Base-by-base conservation (phyloP, 2,888 invertebrate genomes). In the Zelleria hepariella region DNA sequence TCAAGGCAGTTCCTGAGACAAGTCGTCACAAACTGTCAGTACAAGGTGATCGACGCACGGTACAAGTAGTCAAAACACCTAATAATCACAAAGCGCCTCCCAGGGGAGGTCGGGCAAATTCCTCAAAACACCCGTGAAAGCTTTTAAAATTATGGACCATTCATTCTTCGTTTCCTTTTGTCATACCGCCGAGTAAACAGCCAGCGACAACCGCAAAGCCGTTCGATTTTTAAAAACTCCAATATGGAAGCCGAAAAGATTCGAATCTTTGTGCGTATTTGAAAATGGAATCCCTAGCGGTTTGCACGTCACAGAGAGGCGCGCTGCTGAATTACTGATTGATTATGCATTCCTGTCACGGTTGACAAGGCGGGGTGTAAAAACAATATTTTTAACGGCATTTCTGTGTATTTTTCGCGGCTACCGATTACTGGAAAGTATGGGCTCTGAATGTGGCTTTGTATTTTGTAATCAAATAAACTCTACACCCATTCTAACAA, bases 131-230 rank as follows among this genome's bases (percentile, higher is more conserved):
- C 74, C 75, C 77, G 78, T 76, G 75, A 81, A 83, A 82, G 86
- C 86, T 86, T 86, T 87, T 82, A 84, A 82, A 86, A 86, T 86
- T 85, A 85, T 80, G 74, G 74, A 71, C 78, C 80, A 84, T 87
- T 86, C 84, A 85, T 82, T 77, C 77, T 64, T 63, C 64, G 71
- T 72, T 77, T 83, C 77, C 80, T 83, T 86, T 86, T 58, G 52
- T 58, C 51, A 48, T 26, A 58, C 58, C 58, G 51, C 48, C 23
- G 57, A 24, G 51, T 51, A 51, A 51, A 51, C 21, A 51, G 8
- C 51, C 20, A 20, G n/a, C 23, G 25, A 5, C 25, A 59, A 59
- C 54, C 21, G 66, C 74, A 68, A 69, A 68, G 65, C 68, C 70
- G 75, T 75, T 78, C 72, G 74, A 70, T 74, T 76, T 81, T 74